Base-by-base conservation (phyloP, 2,113 vertebrate species). In the Bombycilla garrulus region DNA sequence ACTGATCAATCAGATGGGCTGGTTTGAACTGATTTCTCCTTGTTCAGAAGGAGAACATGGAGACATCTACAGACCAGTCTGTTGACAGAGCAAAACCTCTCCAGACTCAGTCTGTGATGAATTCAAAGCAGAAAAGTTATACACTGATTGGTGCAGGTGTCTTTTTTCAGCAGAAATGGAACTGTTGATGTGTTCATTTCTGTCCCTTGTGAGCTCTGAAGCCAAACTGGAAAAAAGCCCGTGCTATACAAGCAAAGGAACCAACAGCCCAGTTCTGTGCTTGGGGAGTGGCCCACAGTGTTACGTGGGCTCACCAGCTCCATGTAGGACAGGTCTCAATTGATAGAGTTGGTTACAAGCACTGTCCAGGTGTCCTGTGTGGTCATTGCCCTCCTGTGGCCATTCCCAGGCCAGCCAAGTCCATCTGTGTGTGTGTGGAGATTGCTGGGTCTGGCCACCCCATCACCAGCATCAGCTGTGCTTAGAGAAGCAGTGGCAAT, bases 381-480 rank as follows among this genome's bases (percentile, higher is more conserved):
- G 80, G 92, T 94, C 89, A 62, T 85, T 92, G 89, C 57, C 47
- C 74, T 93, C 82, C 79, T 57, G 74, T 74, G 65, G 86, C 60
- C 70, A 48, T 87, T 70, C 66, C 45, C 78, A 84, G 81, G 54
- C 50, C 79, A 70, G 36, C 50, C 42, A 73, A 36, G 28, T 33
- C 54, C 58, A 58, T 48, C 45, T 53, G n/a, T 36, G 25, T 51
- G 40, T 24, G 18, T 36, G 35, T 58, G 61, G 47, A 67, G 12
- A n/a, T 51, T 44, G 38, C 22, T 69, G 31, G 53, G 2, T 31
- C 25, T 70, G 72, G 56, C 79, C 61, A 61, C 13, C 6, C 16
- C 36, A 23, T 58, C n/a, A 70, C 15, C 77, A 87, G 65, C 25
- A 35, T 23, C 42, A 72, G 40, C 40, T 35, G 33, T 1, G 2